Evolutionary conservation across 2,888 invertebrate genomes (phyloP), one percentile per base, ranked within the genome.

Genomic region (Pollenia amentaria): DNA sequence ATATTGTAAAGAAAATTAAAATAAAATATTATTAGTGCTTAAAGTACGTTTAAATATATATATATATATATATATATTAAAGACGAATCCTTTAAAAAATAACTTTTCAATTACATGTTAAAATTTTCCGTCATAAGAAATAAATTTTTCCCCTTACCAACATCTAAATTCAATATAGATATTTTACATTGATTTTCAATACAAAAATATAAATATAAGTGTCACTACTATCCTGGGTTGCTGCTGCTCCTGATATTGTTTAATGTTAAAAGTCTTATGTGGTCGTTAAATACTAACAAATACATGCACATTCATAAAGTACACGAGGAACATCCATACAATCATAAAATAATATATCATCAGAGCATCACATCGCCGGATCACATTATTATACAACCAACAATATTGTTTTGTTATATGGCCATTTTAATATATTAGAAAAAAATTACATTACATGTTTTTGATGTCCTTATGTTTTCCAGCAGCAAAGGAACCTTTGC

Each of bases 241-340:
- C 29, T 65, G n/a, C 12, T 29, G 69, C 48, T 44, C 42, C 64
- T 76, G 48, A 14, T 60, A 44, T 38, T 73, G 16, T 81, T 73
- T 72, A 64, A 77, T 73, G 44, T 62, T 46, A 14, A 90, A 89
- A 89, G 89, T 90, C 78, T 87, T 83, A 67, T 70, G 67, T 38
- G 51, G 46, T 38, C 51, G 64, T 60, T 64, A 60, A 69, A 18
- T 14, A 57, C 21, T n/a, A 2, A 69, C 14, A 69, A n/a, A 69
- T 10, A 57, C 67, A 21, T 8, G 46, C 4, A 70, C 21, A 38
- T 29, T 21, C 14, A 38, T 14, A 40, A 1, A 48, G 9, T 11
- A 3, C 38, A 40, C 21, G 40, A 42, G 29, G 8, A 60, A 73
- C 42, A 53, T 38, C 3, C 60, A 51, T 46, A 40, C 51, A 65